Conservation (phyloP, 2,113 vertebrate species). For the Opisthocomus hoazin region DNA sequence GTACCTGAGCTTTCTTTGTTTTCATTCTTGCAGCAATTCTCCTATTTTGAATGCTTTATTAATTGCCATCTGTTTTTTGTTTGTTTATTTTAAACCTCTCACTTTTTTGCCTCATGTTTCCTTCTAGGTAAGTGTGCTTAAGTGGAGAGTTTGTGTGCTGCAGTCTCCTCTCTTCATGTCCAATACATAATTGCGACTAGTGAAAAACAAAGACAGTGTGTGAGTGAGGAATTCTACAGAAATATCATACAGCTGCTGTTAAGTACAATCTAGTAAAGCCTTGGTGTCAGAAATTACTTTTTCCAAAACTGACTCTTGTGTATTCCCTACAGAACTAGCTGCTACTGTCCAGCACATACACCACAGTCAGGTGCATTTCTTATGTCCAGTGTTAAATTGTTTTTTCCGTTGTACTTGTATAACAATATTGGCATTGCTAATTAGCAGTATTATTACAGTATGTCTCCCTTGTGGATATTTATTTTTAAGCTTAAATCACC, state of each 20-base stretch:
- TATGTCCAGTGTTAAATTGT: not conserved
- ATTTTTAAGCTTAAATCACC: not conserved
- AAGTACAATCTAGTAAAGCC: not conserved
- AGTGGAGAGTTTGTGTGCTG: not conserved
- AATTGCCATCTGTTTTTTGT: not conserved
- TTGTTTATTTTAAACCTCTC: not conserved
- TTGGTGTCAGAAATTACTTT: not conserved
- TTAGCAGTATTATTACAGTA: not conserved
- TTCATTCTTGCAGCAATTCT: not conserved
- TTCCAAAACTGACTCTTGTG: not conserved
- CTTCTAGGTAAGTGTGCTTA: not conserved
- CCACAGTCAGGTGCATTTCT: not conserved
- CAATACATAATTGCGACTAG: not conserved
- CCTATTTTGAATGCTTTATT: not conserved
- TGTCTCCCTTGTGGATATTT: not conserved
- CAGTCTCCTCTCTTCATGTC: not conserved
- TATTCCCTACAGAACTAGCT: not conserved
- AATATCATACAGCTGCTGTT: not conserved
- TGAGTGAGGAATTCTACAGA: not conserved
- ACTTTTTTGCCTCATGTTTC: accelerated
- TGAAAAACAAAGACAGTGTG: not conserved
- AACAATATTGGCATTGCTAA: not conserved
- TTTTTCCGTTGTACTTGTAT: accelerated
- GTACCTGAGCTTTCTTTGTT: not conserved
- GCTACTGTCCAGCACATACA: not conserved